These are phyloP conservation scores for Erethizon dorsatum DNA, from an alignment of 2,797 vertebrate species.

Conservation along the genomic window DNA sequence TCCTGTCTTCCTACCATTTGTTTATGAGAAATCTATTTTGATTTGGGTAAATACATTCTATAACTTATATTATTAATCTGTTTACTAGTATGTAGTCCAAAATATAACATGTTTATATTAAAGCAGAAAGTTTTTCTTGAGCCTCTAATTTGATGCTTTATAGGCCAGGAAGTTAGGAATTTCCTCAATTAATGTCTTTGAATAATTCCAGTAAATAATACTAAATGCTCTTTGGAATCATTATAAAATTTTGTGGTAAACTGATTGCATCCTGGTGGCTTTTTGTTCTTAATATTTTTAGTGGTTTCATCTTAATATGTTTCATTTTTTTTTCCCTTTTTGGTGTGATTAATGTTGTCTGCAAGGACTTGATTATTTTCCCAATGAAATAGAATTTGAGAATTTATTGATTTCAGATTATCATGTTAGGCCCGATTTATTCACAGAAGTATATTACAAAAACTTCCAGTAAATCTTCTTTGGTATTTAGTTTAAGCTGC, in stretches of 20 bases:
- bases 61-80: slow-evolving; percentile 49
- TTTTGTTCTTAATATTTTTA: slow-evolving; percentile 77
- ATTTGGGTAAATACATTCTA: slow-evolving; percentile 43
- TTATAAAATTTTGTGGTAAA: slow-evolving; percentile 79
- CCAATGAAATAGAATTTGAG: slow-evolving; percentile 52
- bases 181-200: slow-evolving; percentile 71
- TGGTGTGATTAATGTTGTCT: slow-evolving; percentile 68
- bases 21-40: slow-evolving; percentile 36
- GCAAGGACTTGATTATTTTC: slow-evolving; percentile 57
- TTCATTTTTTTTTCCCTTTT: not conserved
- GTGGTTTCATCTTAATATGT: slow-evolving; percentile 68
- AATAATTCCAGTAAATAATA: slow-evolving; percentile 79
- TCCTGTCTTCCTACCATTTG: not conserved
- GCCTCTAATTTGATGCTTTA: slow-evolving; percentile 65
- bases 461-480: slow-evolving; percentile 31
- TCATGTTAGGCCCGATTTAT: slow-evolving; percentile 45
- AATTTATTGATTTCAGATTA: slow-evolving; percentile 74
- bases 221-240: slow-evolving; percentile 68
- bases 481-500: slow-evolving; percentile 53
- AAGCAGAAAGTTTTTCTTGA: slow-evolving; percentile 56
- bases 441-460: slow-evolving; percentile 50
- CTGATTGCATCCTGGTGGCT: slow-evolving; percentile 74
- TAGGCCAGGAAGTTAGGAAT: slow-evolving; percentile 75
- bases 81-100: slow-evolving; percentile 31
- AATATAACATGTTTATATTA: slow-evolving; percentile 39